Evolutionary conservation across 2,797 vertebrate species (phyloP).

Genomic region (Sebastes vulpes): DNA sequence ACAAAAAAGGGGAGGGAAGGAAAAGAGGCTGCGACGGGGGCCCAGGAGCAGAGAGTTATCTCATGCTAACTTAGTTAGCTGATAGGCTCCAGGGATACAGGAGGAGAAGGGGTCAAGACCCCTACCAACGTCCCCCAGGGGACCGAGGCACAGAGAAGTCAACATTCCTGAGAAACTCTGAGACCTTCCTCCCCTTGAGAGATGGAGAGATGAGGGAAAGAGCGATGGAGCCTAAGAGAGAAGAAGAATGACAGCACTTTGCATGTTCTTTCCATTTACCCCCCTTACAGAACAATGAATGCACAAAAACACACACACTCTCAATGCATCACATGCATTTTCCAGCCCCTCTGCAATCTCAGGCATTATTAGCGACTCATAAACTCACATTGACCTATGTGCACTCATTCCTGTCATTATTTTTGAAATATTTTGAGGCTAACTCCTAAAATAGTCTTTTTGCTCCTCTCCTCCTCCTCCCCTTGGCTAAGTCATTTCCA

Average conservation of each 20-base stretch:
- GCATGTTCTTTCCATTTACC: constrained; percentile 72
- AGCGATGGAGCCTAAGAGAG: constrained; percentile 53
- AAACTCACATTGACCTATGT: constrained; percentile 61
- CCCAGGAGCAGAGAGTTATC: constrained; percentile 91
- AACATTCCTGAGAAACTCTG: constrained; percentile 99
- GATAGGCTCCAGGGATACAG: constrained; percentile 96
- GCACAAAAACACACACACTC: constrained; percentile 14
- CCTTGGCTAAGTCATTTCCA: constrained; percentile 69
- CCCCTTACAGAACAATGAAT: constrained; percentile 32
- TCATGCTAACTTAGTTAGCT: constrained; percentile 99
- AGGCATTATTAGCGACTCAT: constrained; percentile 56
- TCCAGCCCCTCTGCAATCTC: constrained; percentile 44
- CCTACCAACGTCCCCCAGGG: constrained; percentile 83
- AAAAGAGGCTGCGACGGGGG: constrained; percentile 55
- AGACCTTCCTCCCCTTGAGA: constrained; percentile 88
- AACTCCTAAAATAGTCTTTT: constrained; percentile 78
- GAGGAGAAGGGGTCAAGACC: constrained; percentile 93
- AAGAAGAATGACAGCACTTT: constrained; percentile 50
- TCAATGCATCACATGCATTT: constrained; percentile 21
- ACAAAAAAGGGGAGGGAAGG: constrained; percentile 52
- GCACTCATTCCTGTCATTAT: constrained; percentile 77
- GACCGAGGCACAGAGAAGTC: constrained; percentile 91
- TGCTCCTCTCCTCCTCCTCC: constrained; percentile 58
- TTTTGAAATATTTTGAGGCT: constrained; percentile 78
- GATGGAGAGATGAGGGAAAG: constrained; percentile 71